A percentile compares a stretch with the other conserved stretches of the same genome.
Conservation (phyloP, 37 sponge, comb jelly and placozoan species). For the Lycopodina hypogea region DNA sequence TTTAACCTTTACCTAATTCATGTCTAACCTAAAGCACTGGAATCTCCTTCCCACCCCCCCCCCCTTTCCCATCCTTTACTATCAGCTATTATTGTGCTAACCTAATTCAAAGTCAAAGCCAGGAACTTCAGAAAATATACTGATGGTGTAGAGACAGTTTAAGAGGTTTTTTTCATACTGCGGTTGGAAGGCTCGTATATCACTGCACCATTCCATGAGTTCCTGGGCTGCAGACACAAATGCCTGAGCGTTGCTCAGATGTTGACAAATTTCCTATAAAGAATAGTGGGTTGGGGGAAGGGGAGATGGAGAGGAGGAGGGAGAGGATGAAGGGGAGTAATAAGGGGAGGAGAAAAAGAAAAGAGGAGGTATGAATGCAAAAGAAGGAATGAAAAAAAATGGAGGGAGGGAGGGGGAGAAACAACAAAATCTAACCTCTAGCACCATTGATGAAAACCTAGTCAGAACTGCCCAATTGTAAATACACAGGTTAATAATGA, state of each 20-base stretch:
- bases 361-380: not conserved
- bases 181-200: conserved; percentile 69
- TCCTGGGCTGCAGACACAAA: conserved; percentile 71
- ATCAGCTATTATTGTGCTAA: conserved; percentile 24
- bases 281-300: not conserved
- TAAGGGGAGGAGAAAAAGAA: not conserved
- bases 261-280: conserved; percentile 54
- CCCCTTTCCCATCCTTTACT: too few species aligned
- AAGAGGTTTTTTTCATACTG: conserved; percentile 74
- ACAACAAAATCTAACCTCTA: too few species aligned
- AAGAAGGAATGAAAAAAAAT: not conserved
- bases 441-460: too few species aligned
- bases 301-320: not conserved
- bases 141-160: conserved; percentile 68
- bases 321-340: too few species aligned
- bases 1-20: too few species aligned
- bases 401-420: conserved; percentile 7
- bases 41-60: too few species aligned
- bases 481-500: too few species aligned
- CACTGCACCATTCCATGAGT: conserved; percentile 84
- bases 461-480: not conserved
- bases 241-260: conserved; percentile 53
- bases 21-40: too few species aligned
- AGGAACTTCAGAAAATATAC: conserved; percentile 67
- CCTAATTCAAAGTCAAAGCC: conserved; percentile 86